Evolutionary conservation across 2,797 vertebrate genomes (phyloP), one percentile per base, ranked within the genome.

Genomic region (Sphenodon punctatus): DNA sequence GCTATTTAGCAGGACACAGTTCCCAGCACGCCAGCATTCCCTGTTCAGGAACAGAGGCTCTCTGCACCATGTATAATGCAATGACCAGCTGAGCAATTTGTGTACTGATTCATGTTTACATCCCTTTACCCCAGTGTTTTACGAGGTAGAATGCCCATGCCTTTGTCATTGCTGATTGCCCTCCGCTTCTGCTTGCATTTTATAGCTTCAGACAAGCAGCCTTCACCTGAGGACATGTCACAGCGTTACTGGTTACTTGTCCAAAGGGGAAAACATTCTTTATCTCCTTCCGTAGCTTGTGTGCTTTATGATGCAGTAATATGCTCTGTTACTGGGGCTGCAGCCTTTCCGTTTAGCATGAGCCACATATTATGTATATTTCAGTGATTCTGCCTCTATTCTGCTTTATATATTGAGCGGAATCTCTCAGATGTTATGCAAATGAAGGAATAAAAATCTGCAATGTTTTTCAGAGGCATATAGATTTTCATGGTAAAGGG

Each of bases 181-280:
- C 89, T 84, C 82, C 1, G 1, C 88, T 82, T 11, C 61, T 67
- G 89, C 17, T 20, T 43, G 82, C 75, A 1, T 79, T 80, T 92
- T 86, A 94, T 94, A 11, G 59, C 42, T 92, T 90, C 80, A 90
- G 94, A 94, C 92, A 94, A 90, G 93, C 91, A 89, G 92, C 79
- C 87, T 92, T 76, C 87, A 93, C 93, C 91, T 80, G 89, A 92
- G 93, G 94, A 93, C 93, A 92, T 86, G 90, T 92, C 91, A 86
- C 84, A 88, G 84, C n/a, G 0, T 79, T 53, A 77, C 89, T 85
- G 90, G 84, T 91, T 89, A 49, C 92, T 90, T 91, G 89, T 90
- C 90, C 90, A 63, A 89, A 86, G 90, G 93, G 91, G 82, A 85
- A 91, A 88, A 89, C 82, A 65, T 89, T 71, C 72, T 79, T 84